phyloP scores from a whole-genome alignment of 2,113 vertebrate species.

The Brachyhypopomus occidentalis region DNA sequence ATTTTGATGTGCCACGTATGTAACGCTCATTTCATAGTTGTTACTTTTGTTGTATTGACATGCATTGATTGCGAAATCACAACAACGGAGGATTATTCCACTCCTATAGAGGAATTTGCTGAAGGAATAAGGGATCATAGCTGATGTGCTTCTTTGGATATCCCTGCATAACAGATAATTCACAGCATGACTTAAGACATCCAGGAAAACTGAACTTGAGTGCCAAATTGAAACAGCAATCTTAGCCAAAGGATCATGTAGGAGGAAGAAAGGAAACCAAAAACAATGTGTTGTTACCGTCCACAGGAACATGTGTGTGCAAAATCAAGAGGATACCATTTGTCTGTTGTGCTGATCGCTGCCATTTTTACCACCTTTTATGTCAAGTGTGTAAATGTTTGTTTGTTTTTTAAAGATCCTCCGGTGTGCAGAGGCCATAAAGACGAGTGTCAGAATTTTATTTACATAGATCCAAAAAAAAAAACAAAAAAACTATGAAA shows the following conservation, averaged over 20 bases:
- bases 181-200: not conserved
- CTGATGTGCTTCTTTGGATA: not conserved
- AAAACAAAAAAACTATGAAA: not conserved
- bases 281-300: not conserved
- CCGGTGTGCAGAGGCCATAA: not conserved
- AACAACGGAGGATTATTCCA: not conserved
- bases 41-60: not conserved
- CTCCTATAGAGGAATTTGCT: not conserved
- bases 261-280: not conserved
- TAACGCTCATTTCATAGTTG: conserved; percentile 20
- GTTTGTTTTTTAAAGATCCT: not conserved
- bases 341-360: not conserved
- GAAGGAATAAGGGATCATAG: not conserved
- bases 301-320: not conserved
- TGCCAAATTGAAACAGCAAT: not conserved
- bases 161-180: not conserved
- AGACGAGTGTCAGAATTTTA: not conserved
- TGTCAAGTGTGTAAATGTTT: not conserved
- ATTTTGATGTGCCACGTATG: conserved; percentile 20
- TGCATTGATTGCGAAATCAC: not conserved
- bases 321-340: not conserved
- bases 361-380: not conserved
- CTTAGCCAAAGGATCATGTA: not conserved
- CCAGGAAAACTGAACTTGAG: not conserved
- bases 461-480: not conserved